These are phyloP conservation scores for Salarias fasciatus DNA, from an alignment of 2,797 vertebrate genomes.

Conservation along the genomic window DNA sequence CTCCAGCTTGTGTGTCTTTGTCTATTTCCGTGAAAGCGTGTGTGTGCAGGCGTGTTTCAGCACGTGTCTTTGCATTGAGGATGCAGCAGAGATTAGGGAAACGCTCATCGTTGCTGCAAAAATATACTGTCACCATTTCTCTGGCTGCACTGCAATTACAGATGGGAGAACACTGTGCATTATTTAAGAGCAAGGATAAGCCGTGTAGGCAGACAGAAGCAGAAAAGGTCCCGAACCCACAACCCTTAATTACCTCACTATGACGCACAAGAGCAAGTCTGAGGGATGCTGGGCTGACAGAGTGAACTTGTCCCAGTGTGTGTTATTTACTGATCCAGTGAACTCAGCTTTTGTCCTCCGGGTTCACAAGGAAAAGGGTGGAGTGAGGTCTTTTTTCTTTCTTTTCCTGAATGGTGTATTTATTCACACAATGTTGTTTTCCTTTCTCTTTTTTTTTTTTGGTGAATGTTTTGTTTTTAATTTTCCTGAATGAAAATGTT, in stretches of 20 bases:
- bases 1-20: not conserved
- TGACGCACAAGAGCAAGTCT: constrained; percentile 76
- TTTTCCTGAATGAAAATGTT: constrained; percentile 30
- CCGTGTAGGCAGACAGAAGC: constrained; percentile 76
- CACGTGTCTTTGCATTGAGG: constrained; percentile 6
- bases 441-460: constrained; percentile 1
- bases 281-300: constrained; percentile 57
- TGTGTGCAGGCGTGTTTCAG: constrained; percentile 7
- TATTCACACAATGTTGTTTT: constrained; percentile 17
- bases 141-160: constrained; percentile 76
- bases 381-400: constrained; percentile 7
- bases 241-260: constrained; percentile 82
- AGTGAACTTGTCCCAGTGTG: constrained; percentile 50
- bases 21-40: not conserved
- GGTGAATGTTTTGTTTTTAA: constrained; percentile 25
- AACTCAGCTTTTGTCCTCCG: constrained; percentile 35
- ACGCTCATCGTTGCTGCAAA: constrained; percentile 64
- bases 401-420: constrained; percentile 17
- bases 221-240: constrained; percentile 67
- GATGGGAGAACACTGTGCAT: constrained; percentile 58
- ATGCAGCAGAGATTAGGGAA: constrained; percentile 31
- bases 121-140: constrained; percentile 56
- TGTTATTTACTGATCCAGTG: constrained; percentile 61
- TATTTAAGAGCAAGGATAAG: constrained; percentile 68
- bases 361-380: constrained; percentile 36